Evolutionary conservation across 2,888 invertebrate genomes (phyloP).

Genomic region (Parthenolecanium corni): DNA sequence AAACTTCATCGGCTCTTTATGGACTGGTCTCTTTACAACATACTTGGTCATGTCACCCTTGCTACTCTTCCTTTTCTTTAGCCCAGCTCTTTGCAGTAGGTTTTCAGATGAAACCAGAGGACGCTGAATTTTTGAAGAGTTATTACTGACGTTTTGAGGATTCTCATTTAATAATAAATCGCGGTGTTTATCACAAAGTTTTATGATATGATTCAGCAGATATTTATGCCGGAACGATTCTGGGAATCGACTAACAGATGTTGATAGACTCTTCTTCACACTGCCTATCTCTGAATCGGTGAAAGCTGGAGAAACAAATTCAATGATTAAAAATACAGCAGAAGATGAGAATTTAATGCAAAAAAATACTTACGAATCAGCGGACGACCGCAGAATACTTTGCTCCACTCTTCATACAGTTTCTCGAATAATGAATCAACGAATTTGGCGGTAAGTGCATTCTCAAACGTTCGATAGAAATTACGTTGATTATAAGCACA

Average conservation of each 20-base stretch:
- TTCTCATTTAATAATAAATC: not conserved
- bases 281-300: not conserved
- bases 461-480: slow-evolving; percentile 1
- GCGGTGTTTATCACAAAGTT: not conserved
- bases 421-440: slow-evolving; percentile 5
- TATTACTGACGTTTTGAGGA: too few species aligned
- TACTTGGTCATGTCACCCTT: too few species aligned
- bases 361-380: not conserved
- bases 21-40: too few species aligned
- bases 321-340: too few species aligned
- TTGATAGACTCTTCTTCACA: not conserved
- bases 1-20: too few species aligned
- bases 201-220: not conserved
- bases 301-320: not conserved
- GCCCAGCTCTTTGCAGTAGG: too few species aligned
- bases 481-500: not conserved
- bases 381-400: not conserved
- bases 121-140: too few species aligned
- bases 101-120: too few species aligned
- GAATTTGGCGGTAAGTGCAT: not conserved
- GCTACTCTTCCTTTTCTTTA: too few species aligned
- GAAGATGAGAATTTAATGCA: not conserved
- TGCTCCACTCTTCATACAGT: slow-evolving; percentile 3
- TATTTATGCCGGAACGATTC: not conserved
- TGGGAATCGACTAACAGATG: not conserved